These are phyloP conservation scores for Pyxicephalus adspersus DNA, from an alignment of 2,113 vertebrate genomes.

Conservation along the genomic window DNA sequence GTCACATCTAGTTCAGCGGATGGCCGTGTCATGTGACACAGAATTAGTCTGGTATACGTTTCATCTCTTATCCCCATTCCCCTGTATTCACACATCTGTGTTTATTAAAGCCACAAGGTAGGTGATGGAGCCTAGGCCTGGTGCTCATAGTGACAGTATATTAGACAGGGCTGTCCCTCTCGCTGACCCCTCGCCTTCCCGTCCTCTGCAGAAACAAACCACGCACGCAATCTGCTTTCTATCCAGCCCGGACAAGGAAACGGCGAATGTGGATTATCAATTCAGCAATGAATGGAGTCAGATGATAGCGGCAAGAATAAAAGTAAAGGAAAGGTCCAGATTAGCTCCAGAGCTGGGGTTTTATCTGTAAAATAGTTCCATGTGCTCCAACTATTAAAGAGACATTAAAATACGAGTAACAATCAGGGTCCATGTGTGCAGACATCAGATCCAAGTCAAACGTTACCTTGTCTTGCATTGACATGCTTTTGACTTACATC, in stretches of 20 bases:
- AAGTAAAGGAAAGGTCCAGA: conserved; percentile 1
- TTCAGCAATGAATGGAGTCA: conserved; percentile 10
- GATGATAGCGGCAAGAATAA: conserved; percentile 20
- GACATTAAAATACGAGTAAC: neutral
- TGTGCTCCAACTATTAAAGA: conserved; percentile 15
- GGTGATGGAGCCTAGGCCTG: neutral
- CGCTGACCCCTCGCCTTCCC: conserved; percentile 14
- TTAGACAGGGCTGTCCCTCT: neutral
- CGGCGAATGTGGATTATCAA: conserved; percentile 34
- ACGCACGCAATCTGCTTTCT: conserved; percentile 32
- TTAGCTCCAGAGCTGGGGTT: neutral
- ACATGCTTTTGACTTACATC: no score
- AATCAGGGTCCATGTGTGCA: no score
- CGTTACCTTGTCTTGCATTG: no score
- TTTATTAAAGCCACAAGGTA: conserved; percentile 11
- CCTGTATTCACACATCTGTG: conserved; percentile 1
- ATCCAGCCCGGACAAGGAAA: conserved; percentile 30
- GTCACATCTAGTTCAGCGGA: neutral
- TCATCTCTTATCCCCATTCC: neutral
- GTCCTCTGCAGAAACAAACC: conserved; percentile 17
- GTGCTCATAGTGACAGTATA: neutral
- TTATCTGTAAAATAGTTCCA: neutral
- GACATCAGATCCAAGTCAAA: no score
- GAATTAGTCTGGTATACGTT: neutral
- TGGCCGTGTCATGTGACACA: neutral